Evolutionary conservation across 2,888 invertebrate genomes (phyloP).

Genomic region (Caenorhabditis imperialis): DNA sequence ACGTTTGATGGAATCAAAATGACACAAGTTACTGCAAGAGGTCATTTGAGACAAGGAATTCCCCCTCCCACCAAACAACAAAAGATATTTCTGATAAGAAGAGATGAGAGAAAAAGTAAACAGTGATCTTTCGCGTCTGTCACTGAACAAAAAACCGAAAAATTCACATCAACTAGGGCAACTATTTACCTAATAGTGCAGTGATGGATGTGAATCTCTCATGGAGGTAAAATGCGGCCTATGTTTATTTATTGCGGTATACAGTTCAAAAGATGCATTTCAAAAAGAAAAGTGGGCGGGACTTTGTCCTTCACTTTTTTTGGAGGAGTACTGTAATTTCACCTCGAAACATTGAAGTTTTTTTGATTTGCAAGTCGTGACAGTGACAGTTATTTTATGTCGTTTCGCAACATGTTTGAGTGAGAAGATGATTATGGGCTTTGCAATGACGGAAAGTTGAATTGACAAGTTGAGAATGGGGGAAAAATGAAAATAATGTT

Average conservation of each 20-base stretch:
- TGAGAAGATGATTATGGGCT: slow-evolving; percentile 53
- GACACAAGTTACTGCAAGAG: slow-evolving; percentile 43
- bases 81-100: slow-evolving; percentile 19
- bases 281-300: slow-evolving; percentile 21
- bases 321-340: slow-evolving; percentile 21
- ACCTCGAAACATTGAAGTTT: slow-evolving; percentile 26
- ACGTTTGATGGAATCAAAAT: slow-evolving; percentile 45
- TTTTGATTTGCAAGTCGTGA: slow-evolving; percentile 34
- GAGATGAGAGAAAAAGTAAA: slow-evolving; percentile 6
- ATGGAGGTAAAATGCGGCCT: neutral
- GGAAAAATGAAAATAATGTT: slow-evolving; percentile 6
- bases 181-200: slow-evolving; percentile 1
- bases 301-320: slow-evolving; percentile 4
- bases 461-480: slow-evolving; percentile 24
- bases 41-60: slow-evolving; percentile 15
- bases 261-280: slow-evolving; percentile 36
- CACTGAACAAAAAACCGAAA: too few species aligned
- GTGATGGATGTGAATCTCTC: slow-evolving; percentile 5
- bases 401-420: slow-evolving; percentile 31
- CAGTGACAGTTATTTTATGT: slow-evolving; percentile 15
- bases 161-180: slow-evolving; percentile 1
- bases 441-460: slow-evolving; percentile 30
- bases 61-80: neutral
- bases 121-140: slow-evolving; percentile 3
- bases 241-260: slow-evolving; percentile 39